These are phyloP conservation scores for Neolamprologus kungweensis DNA, from an alignment of 2,113 vertebrate species.

Conservation along the genomic window DNA sequence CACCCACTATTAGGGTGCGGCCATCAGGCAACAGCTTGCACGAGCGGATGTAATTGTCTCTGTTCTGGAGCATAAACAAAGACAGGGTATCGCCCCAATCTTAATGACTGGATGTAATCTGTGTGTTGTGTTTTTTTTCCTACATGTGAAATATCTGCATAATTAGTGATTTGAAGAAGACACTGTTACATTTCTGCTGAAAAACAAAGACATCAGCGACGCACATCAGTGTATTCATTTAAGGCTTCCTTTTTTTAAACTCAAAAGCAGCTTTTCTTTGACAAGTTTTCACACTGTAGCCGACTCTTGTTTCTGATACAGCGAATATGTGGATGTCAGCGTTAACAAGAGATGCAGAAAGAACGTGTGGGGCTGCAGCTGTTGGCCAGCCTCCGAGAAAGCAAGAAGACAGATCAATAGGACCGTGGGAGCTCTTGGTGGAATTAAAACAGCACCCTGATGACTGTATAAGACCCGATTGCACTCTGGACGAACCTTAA, in stretches of 20 bases:
- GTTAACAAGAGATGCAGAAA: conserved; percentile 5
- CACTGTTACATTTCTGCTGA: not conserved
- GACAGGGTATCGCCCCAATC: not conserved
- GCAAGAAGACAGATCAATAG: conserved; percentile 56
- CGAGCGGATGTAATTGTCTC: conserved; percentile 97
- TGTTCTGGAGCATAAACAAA: conserved; percentile 74
- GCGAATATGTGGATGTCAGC: conserved; percentile 45
- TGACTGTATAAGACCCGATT: conserved; percentile 58
- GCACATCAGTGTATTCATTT: not conserved
- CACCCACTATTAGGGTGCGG: conserved; percentile 92
- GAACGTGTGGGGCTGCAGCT: not conserved
- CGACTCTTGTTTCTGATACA: not conserved
- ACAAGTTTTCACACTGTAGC: not conserved
- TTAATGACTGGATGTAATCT: not conserved
- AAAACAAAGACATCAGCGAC: not conserved
- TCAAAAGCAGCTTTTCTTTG: not conserved
- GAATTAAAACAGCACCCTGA: conserved; percentile 66
- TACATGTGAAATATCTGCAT: not conserved
- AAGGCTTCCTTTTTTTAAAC: not conserved
- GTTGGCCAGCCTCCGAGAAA: conserved; percentile 20
- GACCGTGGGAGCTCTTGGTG: conserved; percentile 40
- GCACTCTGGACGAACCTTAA: conserved; percentile 48
- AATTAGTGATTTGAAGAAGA: not conserved
- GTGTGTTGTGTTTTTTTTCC: not conserved
- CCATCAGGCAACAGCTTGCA: conserved; percentile 95